Base-by-base conservation (phyloP, 2,888 invertebrate species). In the Plutella xylostella region DNA sequence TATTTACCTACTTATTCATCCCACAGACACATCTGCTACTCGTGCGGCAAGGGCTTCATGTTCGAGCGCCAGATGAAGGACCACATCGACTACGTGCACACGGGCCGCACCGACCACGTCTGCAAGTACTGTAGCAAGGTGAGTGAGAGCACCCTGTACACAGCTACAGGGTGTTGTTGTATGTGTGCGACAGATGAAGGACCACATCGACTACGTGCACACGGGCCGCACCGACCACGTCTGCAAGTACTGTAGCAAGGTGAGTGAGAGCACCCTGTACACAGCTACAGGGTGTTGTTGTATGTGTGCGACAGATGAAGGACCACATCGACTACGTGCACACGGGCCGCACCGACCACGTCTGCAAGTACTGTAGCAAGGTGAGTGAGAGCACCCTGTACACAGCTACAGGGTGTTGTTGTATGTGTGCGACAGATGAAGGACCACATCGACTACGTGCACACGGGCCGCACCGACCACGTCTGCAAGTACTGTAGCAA, bases 41-140 rank as follows among this genome's bases (percentile, higher is more conserved):
- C 20, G 38, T 44, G 44, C 44, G 44, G 28, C 28, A 44, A 44
- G 31, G 37, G 37, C 14, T 44, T 38, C 44, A 37, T 38, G 28
- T 38, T 20, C 25, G 38, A 37, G 30, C 28, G 37, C 3, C 28
- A 44, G 12, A 25, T 45, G 33, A 21, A 21, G 22, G 40, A 45
- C 15, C 45, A 45, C 40, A 19, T 21, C 21, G 34, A 45, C 34
- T 40, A 33, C 20, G 31, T 40, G 21, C 45, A 45, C 40, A 34
- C 17, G n/a, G 35, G 35, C 2, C 20, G 33, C 33, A 40, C 45
- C 1, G 33, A 45, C 21, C 33, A 45, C 34, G 21, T 40, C 33
- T 45, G 45, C 34, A 12, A 17, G 18, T 20, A 34, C n/a, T 45
- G 45, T 18, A 33, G 25, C 18, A 45, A 45, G 45, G 45, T 45